Evolutionary conservation across 2,888 invertebrate species (phyloP).

Genomic region (Aelia acuminata): DNA sequence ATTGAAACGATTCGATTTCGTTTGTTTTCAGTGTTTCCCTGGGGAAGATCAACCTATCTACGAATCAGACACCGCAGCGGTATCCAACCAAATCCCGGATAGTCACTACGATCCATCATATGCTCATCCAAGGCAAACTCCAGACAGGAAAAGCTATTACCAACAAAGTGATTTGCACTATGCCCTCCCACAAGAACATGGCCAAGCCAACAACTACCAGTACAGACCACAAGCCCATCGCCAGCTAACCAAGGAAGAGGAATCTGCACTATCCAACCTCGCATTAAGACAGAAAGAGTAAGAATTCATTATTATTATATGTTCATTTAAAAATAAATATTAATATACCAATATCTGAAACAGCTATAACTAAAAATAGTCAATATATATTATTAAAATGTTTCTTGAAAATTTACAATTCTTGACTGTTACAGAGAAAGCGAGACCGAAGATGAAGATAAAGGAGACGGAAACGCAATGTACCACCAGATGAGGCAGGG

Average conservation of each 20-base stretch:
- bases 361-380: not conserved
- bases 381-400: not conserved
- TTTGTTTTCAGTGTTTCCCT: not conserved
- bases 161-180: not conserved
- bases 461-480: not conserved
- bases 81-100: not conserved
- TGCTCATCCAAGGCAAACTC: not conserved
- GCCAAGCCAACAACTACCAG: not conserved
- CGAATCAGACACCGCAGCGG: not conserved
- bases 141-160: not conserved
- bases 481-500: not conserved
- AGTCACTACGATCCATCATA: not conserved
- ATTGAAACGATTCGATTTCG: no score
- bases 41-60: not conserved
- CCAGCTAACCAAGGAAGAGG: not conserved
- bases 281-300: not conserved
- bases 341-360: not conserved
- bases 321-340: not conserved
- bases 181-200: not conserved
- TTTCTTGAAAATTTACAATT: not conserved
- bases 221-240: not conserved
- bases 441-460: not conserved
- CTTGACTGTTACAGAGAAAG: not conserved
- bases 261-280: no score
- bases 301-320: not conserved